Evolutionary conservation across 2,888 invertebrate genomes (phyloP), one percentile per base, ranked within the genome.

Genomic region (Dysmachus trigonus): DNA sequence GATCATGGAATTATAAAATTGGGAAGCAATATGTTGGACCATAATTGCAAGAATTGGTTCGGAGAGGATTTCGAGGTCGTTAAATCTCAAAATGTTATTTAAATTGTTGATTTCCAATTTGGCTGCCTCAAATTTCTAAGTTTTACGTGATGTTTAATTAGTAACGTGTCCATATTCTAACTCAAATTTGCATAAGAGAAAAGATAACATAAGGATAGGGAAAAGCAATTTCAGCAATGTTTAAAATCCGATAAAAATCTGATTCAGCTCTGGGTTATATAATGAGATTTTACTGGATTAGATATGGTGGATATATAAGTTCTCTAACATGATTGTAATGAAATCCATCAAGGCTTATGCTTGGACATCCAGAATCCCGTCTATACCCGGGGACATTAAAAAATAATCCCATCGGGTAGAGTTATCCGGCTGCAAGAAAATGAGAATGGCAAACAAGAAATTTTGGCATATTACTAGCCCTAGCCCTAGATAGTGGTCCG

Each of bases 191-290:
- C n/a, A n/a, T n/a, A n/a, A n/a, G n/a, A n/a, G n/a, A n/a, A n/a
- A n/a, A n/a, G n/a, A n/a, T n/a, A n/a, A n/a, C n/a, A n/a, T n/a
- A n/a, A n/a, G n/a, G n/a, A n/a, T 87, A 81, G 83, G 8, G 73
- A 86, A 86, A 85, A 87, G 86, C 84, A 86, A 84, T 86, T 87
- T 84, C 84, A 81, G 83, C 84, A n/a, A 86, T 86, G 86, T 18
- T 84, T 87, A 86, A 86, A 86, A 41, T 84, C 87, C 86, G 79
- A 86, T 87, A 87, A 87, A 86, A 87, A 87, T 77, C 77, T 79
- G 71, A 86, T 87, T 83, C 83, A 77, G 77, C 22, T 73, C 73
- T 41, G 84, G 84, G 79, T 27, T 47, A 51, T 13, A 51, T 79
- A 51, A 79, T 79, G 79, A 79, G 79, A 47, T 79, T 79, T 79